Evolutionary conservation across 1,140 invertebrate genomes (phyloP), one percentile per base, ranked within the genome.

Genomic region (Camponotus floridanus): DNA sequence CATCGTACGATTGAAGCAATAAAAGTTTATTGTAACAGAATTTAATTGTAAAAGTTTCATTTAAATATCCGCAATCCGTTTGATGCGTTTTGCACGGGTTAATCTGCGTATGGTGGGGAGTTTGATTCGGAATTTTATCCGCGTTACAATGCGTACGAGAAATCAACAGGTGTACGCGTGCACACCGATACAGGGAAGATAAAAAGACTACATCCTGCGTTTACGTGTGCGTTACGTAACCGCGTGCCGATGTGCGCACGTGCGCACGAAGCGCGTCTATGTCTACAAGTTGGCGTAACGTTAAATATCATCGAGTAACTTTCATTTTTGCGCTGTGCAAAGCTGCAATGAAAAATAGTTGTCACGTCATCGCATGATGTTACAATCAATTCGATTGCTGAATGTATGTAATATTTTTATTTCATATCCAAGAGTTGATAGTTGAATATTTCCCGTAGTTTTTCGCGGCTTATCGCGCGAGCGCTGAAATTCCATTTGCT

Each of bases 181-280:
- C 39, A 73, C 62, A 55, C 55, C 5, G 42, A 73, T 13, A n/a
- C 68, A 39, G 55, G 8, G n/a, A 26, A 61, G 39, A 83, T 39
- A 83, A 83, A 83, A 83, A 83, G 55, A 64, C 55, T 4, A 74
- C 55, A 83, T 83, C 79, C 79, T 83, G 79, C 79, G 39, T 81
- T 81, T 73, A 81, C 51, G 39, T 33, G n/a, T 45, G 31, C 21
- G n/a, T 83, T 83, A 74, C 55, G 39, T 83, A 83, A 83, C 3
- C 36, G 36, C 13, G 21, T 26, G 59, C 2, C 15, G 26, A 59
- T 73, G 39, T 18, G 79, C 55, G 67, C 65, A 39, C 26, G 48
- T 13, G 79, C 61, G 39, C 79, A 36, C 15, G 79, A 26, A 39
- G 36, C 55, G 45, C 68, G 39, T n/a, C 36, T 71, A 21, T 11